Base-by-base conservation (phyloP, 2,888 invertebrate genomes). In the Dusona sp. region DNA sequence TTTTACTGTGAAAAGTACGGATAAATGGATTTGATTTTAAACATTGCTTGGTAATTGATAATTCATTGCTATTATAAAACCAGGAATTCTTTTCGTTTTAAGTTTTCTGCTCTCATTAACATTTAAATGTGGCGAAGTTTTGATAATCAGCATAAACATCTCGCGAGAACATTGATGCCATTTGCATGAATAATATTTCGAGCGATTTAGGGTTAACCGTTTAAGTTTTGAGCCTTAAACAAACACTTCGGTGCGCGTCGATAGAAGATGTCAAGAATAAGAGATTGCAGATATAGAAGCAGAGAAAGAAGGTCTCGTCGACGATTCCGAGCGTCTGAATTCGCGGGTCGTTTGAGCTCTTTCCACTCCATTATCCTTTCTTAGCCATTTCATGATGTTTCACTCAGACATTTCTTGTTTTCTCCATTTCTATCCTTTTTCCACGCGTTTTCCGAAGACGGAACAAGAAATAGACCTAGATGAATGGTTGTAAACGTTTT, bases 341-440 rank as follows among this genome's bases (percentile, higher is more conserved):
- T 94, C 92, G 92, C 93, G 93, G 93, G 92, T 94, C 94, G 93
- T 94, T 94, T 94, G 94, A 94, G 92, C 89, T 91, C 92, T 93
- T 94, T 93, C 93, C 93, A 91, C 93, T 89, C 93, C 94, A 94
- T 94, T 94, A 94, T 92, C 92, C 91, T 92, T 93, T 92, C 92
- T 92, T 92, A 91, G 91, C 88, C 87, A 73, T 82, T 82, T 75
- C 78, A 57, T 83, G 87, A 87, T 86, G 87, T 88, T 89, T 87
- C 86, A 79, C 84, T 88, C 85, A 54, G 51, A 68, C 57, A 45
- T 57, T 68, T 25, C 54, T 22, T 8, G 25, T 36, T 51, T n/a
- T 36, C 25, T 13, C 68, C n/a, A 57, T 79, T 38, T 79, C 29
- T 54, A 33, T 74, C 22, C 1, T 25, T 42, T 13, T 33, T 29